A percentile compares a stretch with the other conserved stretches of the same genome.
phyloP scores from a whole-genome alignment of 2,888 invertebrate species.

The Tetragonisca angustula region DNA sequence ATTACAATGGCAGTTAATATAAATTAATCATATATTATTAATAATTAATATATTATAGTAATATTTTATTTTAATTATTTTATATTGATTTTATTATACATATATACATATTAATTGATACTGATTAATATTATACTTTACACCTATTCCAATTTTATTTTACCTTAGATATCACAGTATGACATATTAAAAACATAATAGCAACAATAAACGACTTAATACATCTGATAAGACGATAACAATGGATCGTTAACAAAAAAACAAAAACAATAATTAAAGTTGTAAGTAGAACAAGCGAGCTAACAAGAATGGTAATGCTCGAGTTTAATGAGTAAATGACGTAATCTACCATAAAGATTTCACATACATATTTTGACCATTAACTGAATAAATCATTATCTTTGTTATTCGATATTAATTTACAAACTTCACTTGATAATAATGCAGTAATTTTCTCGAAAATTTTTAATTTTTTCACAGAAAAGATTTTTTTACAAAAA shows the following conservation, averaged over 20 bases:
- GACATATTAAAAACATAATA: background rate
- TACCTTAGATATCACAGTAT: background rate
- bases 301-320: background rate
- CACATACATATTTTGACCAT: background rate
- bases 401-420: background rate
- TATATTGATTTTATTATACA: background rate
- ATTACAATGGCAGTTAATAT: too few species aligned
- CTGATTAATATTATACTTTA: background rate
- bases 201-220: slow-evolving; percentile 9
- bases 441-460: background rate
- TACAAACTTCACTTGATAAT: background rate
- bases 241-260: slow-evolving; percentile 15
- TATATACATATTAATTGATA: background rate
- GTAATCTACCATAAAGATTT: background rate
- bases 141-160: background rate
- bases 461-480: background rate
- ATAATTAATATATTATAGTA: background rate
- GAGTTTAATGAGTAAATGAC: slow-evolving; percentile 5
- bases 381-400: background rate
- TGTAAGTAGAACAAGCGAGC: slow-evolving; percentile 1
- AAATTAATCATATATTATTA: too few species aligned
- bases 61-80: too few species aligned
- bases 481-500: background rate
- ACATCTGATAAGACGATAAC: slow-evolving; percentile 12
- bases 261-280: slow-evolving; percentile 20